Conservation (phyloP, 2,113 vertebrate genomes). For the Pachyramphus minor region DNA sequence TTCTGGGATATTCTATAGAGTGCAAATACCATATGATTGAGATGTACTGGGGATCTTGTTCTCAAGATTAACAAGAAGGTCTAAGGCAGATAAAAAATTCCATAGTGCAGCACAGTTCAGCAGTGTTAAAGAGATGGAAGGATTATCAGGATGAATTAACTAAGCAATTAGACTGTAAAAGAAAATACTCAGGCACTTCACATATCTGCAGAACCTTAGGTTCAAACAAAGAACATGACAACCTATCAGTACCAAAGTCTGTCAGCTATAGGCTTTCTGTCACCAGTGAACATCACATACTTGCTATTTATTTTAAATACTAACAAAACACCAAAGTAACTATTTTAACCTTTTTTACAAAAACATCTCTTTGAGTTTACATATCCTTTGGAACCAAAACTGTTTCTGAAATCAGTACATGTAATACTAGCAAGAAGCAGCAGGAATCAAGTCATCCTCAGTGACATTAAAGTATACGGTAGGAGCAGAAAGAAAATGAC, state of each 20-base stretch:
- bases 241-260: neutral
- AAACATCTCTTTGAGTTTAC: rapidly evolving
- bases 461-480: neutral
- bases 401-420: neutral
- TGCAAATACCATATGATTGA: neutral
- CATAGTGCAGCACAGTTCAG: neutral
- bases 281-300: neutral
- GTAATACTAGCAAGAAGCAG: neutral
- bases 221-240: neutral
- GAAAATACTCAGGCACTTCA: neutral
- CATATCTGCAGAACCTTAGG: neutral
- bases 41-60: neutral
- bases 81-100: neutral
- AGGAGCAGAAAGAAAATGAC: neutral
- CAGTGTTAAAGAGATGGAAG: neutral
- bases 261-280: neutral
- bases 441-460: neutral
- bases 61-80: neutral
- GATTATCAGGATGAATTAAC: neutral
- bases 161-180: neutral
- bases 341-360: neutral
- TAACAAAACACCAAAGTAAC: neutral
- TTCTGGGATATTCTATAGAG: neutral
- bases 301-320: neutral
- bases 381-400: neutral